Conservation (phyloP, 92 coral and sea anemone species). For the Siderastrea radians region DNA sequence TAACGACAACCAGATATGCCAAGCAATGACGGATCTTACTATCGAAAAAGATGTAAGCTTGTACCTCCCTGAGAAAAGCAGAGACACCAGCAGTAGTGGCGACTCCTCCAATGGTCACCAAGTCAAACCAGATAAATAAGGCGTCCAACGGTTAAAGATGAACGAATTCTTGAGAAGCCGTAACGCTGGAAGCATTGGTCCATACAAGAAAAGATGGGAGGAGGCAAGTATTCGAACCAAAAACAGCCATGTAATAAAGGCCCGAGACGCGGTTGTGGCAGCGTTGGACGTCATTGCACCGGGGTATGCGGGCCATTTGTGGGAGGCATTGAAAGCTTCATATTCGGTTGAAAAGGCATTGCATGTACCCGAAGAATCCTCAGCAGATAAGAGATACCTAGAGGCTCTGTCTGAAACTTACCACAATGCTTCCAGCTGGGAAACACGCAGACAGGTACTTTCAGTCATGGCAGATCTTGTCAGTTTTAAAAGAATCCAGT, state of each 20-base stretch:
- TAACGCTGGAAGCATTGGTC: slow-evolving; percentile 12
- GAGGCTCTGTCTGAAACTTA: slow-evolving; percentile 53
- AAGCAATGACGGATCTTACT: too few species aligned
- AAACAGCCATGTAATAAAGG: slow-evolving; percentile 34
- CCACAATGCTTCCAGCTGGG: slow-evolving; percentile 61
- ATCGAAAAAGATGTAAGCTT: too few species aligned
- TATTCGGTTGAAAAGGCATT: slow-evolving; percentile 27
- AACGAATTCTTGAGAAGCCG: slow-evolving; percentile 29
- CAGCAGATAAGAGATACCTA: slow-evolving; percentile 41
- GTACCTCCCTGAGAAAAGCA: too few species aligned
- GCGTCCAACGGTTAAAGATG: slow-evolving; percentile 3
- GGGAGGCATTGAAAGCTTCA: slow-evolving; percentile 48
- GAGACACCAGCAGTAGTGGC: too few species aligned
- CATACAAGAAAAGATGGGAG: slow-evolving; percentile 31
- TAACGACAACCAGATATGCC: too few species aligned
- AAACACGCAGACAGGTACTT: slow-evolving; percentile 46
- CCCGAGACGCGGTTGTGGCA: slow-evolving; percentile 42
- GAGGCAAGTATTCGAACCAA: slow-evolving; percentile 39
- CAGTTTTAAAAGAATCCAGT: slow-evolving; percentile 36
- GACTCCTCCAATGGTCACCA: neutral
- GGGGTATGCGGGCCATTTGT: slow-evolving; percentile 39
- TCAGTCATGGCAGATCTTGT: slow-evolving; percentile 57
- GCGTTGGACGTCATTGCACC: slow-evolving; percentile 35
- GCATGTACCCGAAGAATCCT: neutral
- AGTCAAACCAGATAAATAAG: slow-evolving; percentile 5